These are phyloP conservation scores for Drosophila paulistorum DNA, from an alignment of 1,140 invertebrate species.

Conservation along the genomic window DNA sequence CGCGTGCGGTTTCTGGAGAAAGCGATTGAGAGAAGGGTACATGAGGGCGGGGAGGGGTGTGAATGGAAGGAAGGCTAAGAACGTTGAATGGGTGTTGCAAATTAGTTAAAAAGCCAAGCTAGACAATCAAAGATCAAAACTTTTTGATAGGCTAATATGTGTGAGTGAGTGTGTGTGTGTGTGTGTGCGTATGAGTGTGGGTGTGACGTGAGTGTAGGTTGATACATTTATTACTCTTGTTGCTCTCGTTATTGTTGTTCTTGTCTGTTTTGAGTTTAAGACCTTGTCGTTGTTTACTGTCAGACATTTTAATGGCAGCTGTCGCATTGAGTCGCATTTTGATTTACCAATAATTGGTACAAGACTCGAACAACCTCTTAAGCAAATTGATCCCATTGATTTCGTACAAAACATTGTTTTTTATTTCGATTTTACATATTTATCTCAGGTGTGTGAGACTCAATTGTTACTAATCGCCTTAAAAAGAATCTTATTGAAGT, in stretches of 20 bases:
- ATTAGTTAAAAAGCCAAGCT: constrained; percentile 77
- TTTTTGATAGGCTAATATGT: constrained; percentile 71
- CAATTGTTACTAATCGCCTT: too few relatives aligned
- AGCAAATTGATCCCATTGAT: too few relatives aligned
- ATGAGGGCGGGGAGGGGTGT: background rate
- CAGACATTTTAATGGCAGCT: constrained; percentile 56
- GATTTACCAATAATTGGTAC: constrained; percentile 38
- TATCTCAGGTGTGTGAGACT: too few relatives aligned
- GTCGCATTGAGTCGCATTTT: constrained; percentile 39
- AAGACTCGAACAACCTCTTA: too few relatives aligned
- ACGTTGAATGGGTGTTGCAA: constrained; percentile 52
- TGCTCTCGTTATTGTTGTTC: constrained; percentile 17
- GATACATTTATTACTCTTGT: constrained; percentile 52
- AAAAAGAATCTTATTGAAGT: too few relatives aligned
- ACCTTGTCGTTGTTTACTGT: constrained; percentile 24
- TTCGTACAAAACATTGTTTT: too few relatives aligned
- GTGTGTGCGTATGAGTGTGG: constrained; percentile 3
- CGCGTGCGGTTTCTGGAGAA: constrained; percentile 61
- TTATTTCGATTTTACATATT: too few relatives aligned
- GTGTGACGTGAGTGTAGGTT: constrained; percentile 26
- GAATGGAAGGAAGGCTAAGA: constrained; percentile 18
- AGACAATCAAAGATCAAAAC: constrained; percentile 79
- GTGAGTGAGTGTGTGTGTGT: constrained; percentile 27
- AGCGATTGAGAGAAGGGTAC: background rate
- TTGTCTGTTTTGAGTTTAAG: constrained; percentile 16